These are phyloP conservation scores for Sorex fumeus DNA, from an alignment of 2,113 vertebrate species.

Conservation along the genomic window DNA sequence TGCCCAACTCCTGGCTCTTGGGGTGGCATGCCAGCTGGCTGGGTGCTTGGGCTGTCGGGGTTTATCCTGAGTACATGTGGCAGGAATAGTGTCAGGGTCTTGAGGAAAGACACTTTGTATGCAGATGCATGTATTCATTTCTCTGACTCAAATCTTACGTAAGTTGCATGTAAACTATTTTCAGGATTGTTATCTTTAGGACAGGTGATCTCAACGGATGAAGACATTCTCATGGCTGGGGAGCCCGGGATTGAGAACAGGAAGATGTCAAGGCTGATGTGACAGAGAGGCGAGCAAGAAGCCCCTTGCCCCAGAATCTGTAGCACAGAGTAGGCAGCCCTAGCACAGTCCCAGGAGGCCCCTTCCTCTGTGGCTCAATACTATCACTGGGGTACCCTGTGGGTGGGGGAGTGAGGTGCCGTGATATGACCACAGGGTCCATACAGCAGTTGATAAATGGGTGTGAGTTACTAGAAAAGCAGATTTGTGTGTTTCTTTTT, in stretches of 20 bases:
- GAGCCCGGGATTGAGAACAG: not conserved
- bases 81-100: not conserved
- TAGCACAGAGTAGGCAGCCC: not conserved
- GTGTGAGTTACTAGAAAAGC: conserved; percentile 19
- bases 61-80: not conserved
- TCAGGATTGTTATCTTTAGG: conserved; percentile 11
- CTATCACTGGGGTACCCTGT: not conserved
- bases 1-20: not conserved
- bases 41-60: not conserved
- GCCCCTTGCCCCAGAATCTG: too few relatives aligned
- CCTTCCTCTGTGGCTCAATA: not conserved
- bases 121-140: not conserved
- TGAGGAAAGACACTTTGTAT: not conserved
- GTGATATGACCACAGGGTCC: not conserved
- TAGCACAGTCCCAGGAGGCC: not conserved
- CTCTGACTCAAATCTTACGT: not conserved
- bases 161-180: conserved; percentile 12
- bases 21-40: not conserved
- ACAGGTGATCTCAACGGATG: not conserved
- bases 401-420: not conserved
- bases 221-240: not conserved
- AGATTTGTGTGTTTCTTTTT: not conserved
- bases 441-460: not conserved
- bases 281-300: too few relatives aligned
- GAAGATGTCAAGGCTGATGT: not conserved